These are phyloP conservation scores for Plutella xylostella DNA, from an alignment of 2,888 invertebrate species.

Conservation along the genomic window DNA sequence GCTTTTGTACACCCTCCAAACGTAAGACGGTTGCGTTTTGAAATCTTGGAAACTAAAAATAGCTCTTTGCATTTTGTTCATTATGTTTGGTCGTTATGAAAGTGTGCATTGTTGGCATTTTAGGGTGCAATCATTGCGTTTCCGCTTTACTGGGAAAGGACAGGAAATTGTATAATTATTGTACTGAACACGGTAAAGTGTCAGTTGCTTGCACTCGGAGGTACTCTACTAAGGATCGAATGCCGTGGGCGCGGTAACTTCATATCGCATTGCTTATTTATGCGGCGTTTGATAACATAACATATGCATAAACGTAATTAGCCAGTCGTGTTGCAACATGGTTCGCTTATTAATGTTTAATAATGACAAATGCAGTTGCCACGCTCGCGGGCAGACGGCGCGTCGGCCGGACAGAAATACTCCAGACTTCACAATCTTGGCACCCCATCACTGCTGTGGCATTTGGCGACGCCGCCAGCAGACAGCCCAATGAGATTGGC, in stretches of 20 bases:
- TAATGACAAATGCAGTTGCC: constrained; percentile 3
- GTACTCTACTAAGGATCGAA: no score
- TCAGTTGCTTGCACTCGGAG: no score
- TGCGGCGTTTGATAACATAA: not conserved
- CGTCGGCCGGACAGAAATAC: constrained; percentile 7
- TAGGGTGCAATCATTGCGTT: no score
- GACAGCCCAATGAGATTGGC: no score
- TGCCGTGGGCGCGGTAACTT: no score
- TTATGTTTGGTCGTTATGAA: no score
- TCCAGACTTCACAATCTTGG: not conserved
- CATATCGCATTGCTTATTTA: no score
- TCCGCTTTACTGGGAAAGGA: constrained; percentile 11
- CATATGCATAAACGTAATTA: not conserved
- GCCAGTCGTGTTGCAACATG: constrained; percentile 7
- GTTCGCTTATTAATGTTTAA: constrained; percentile 1
- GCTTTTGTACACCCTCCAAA: not conserved
- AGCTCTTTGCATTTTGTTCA: no score
- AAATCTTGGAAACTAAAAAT: not conserved
- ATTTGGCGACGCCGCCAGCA: constrained; percentile 1
- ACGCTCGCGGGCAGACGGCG: constrained; percentile 1
- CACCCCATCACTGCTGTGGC: not conserved
- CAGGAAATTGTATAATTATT: constrained; percentile 16
- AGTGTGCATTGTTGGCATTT: no score
- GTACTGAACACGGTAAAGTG: no score
- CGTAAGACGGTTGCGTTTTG: not conserved